Percentiles rank a stretch among this genome's conserved stretches.
Evolutionary conservation across 1,140 invertebrate genomes (phyloP).

Genomic region (Prorops nasuta): DNA sequence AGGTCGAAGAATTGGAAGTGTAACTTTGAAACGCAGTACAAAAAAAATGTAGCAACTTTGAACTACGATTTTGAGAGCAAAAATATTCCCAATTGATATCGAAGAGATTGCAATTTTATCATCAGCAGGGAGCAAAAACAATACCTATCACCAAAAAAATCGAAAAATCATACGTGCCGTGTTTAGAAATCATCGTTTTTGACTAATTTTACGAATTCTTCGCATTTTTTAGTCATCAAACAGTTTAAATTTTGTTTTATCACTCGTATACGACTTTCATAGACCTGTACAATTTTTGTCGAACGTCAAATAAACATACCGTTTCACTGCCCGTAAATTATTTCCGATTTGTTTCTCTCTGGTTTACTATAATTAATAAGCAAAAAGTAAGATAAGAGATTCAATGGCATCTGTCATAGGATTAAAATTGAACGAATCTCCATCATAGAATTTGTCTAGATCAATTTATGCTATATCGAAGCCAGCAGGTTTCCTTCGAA

Average conservation of each 20-base stretch:
- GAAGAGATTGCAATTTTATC: too few relatives aligned
- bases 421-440: not conserved
- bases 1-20: slow-evolving; percentile 34
- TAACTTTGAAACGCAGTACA: not conserved
- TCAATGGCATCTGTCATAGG: not conserved
- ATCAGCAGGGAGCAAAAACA: too few relatives aligned
- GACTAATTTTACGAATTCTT: not conserved
- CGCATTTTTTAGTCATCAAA: not conserved
- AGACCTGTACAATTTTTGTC: slow-evolving; percentile 15
- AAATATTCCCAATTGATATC: too few relatives aligned
- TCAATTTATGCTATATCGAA: too few relatives aligned
- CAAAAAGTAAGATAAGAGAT: not conserved
- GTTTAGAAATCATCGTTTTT: not conserved
- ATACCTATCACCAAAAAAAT: too few relatives aligned
- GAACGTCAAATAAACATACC: slow-evolving; percentile 15
- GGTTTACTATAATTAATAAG: not conserved
- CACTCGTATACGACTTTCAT: not conserved
- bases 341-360: not conserved
- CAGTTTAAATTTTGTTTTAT: not conserved
- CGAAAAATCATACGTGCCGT: not conserved
- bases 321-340: not conserved
- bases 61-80: too few relatives aligned
- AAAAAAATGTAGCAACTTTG: not conserved
- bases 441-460: too few relatives aligned
- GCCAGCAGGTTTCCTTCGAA: too few relatives aligned